Conservation (phyloP, 2,888 invertebrate genomes). For the Perithous albicinctus region DNA sequence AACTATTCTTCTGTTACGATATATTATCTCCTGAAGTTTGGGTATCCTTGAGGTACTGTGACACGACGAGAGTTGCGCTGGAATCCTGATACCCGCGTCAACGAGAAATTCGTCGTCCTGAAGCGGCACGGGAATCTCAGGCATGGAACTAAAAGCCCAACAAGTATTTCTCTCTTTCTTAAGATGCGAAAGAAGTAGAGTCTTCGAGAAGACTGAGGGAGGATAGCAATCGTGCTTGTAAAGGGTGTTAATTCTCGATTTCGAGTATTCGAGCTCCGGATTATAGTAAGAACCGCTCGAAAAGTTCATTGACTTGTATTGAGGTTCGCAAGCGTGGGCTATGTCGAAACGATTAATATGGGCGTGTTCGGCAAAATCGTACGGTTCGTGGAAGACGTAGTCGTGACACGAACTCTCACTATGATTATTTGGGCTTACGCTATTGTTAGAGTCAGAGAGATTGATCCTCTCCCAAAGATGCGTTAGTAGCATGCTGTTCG, state of each 20-base stretch:
- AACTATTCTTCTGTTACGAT: slow-evolving; percentile 73
- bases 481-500: slow-evolving; percentile 82
- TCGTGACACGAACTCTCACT: slow-evolving; percentile 73
- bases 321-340: slow-evolving; percentile 48
- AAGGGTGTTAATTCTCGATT: slow-evolving; percentile 48
- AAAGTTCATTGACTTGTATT: slow-evolving; percentile 49
- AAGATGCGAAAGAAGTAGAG: slow-evolving; percentile 74
- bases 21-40: slow-evolving; percentile 78
- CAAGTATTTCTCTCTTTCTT: slow-evolving; percentile 79
- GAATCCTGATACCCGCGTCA: slow-evolving; percentile 83
- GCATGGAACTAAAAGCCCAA: slow-evolving; percentile 84
- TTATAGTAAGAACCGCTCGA: slow-evolving; percentile 58
- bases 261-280: slow-evolving; percentile 52
- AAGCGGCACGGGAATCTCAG: slow-evolving; percentile 80
- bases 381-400: slow-evolving; percentile 66
- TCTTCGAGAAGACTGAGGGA: slow-evolving; percentile 73
- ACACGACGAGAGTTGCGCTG: slow-evolving; percentile 78
- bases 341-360: slow-evolving; percentile 48
- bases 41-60: slow-evolving; percentile 81
- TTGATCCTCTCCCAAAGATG: slow-evolving; percentile 79
- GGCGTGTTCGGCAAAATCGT: slow-evolving; percentile 50
- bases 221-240: slow-evolving; percentile 67
- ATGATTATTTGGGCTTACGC: slow-evolving; percentile 74
- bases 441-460: slow-evolving; percentile 75
- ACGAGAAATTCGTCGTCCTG: slow-evolving; percentile 83